Evolutionary conservation across 1,140 invertebrate genomes (phyloP), one percentile per base, ranked within the genome.

Genomic region (Brachionus angularis): DNA sequence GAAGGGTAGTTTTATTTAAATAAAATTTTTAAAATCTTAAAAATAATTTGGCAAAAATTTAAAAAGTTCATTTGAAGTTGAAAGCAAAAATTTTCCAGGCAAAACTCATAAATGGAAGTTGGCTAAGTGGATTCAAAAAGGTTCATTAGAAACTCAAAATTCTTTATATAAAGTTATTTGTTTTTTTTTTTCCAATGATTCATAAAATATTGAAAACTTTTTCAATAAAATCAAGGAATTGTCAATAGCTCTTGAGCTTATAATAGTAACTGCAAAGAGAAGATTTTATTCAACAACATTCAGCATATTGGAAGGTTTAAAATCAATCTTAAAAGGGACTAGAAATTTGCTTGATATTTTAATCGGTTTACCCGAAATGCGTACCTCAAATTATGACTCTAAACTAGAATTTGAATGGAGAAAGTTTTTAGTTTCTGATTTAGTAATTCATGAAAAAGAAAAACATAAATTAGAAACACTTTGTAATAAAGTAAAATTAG

Each of bases 61-160:
- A n/a, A n/a, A n/a, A n/a, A n/a, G n/a, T 8, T 55, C 52, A 36
- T 55, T 55, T 55, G 27, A 55, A 55, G 52, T 55, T 16, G 27
- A 31, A 10, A 55, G 52, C 18, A 31, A 55, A 23, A 34, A 33
- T 8, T 55, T 55, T 16, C n/a, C n/a, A 18, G 52, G 52, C 5
- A 31, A 55, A 55, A 55, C 16, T 55, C 52, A 55, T 34, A 55
- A 55, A 29, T 55, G 52, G 52, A 31, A 33, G 10, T 18, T 55
- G 5, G 52, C 52, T 33, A 55, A 34, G 1, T 55, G 52, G 52
- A 55, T 55, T 29, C 52, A 55, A 55, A 55, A 55, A 10, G 52
- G 52, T 3, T 33, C 27, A 21, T 33, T 33, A 31, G 34, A 55
- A 33, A 55, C 52, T 16, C 31, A 31, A 7, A 36, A 55, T 7